These are phyloP conservation scores for Drosophila meridiana DNA, from an alignment of 2,888 invertebrate genomes.

Conservation along the genomic window DNA sequence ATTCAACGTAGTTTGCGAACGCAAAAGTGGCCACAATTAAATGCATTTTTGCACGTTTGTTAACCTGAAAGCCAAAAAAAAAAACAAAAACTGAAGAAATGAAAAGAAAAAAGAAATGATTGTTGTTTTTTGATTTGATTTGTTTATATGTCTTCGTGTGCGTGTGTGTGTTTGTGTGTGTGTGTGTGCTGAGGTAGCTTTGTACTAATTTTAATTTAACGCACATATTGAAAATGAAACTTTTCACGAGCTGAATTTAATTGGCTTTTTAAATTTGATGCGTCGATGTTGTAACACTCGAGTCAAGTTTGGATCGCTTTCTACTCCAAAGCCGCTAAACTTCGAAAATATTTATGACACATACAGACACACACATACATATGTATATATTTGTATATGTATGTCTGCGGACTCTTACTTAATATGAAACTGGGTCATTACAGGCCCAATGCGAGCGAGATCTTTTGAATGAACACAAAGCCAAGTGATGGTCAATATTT, in stretches of 20 bases:
- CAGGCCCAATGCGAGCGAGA: slow-evolving; percentile 46
- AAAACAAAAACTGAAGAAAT: slow-evolving; percentile 7
- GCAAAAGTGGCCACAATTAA: slow-evolving; percentile 64
- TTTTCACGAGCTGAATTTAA: slow-evolving; percentile 73
- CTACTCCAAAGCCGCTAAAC: slow-evolving; percentile 50
- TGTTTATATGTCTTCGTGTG: not conserved
- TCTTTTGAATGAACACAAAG: slow-evolving; percentile 62
- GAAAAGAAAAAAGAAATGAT: slow-evolving; percentile 35
- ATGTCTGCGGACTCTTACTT: slow-evolving; percentile 51
- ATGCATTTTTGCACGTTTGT: slow-evolving; percentile 74
- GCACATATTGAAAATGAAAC: slow-evolving; percentile 78
- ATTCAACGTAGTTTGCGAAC: slow-evolving; percentile 58
- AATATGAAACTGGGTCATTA: slow-evolving; percentile 73
- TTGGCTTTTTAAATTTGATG: slow-evolving; percentile 65
- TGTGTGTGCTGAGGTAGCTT: slow-evolving; percentile 14
- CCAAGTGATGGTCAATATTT: slow-evolving; percentile 52
- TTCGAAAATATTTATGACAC: slow-evolving; percentile 57
- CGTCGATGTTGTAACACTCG: slow-evolving; percentile 57
- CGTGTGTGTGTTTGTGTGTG: not conserved
- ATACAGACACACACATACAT: slow-evolving; percentile 7
- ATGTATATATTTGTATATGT: not conserved
- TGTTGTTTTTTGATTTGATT: slow-evolving; percentile 17
- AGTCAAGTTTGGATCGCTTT: slow-evolving; percentile 60
- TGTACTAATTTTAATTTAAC: slow-evolving; percentile 72
- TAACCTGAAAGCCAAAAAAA: slow-evolving; percentile 29